phyloP scores from a whole-genome alignment of 2,888 invertebrate genomes.

The Limnephilus marmoratus region DNA sequence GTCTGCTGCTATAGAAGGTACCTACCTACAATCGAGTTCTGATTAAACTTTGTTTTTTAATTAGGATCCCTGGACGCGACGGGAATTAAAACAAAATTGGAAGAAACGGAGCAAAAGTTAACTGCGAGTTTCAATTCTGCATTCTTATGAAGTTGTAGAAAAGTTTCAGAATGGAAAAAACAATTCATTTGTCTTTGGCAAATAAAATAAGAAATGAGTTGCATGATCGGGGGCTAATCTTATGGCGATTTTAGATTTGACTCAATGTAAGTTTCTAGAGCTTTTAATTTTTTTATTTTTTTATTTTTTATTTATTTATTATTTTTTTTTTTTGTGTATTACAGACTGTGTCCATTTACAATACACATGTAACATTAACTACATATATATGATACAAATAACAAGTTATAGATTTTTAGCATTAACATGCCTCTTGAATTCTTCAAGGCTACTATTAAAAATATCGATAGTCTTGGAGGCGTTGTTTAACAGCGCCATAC shows the following conservation, averaged over 20 bases:
- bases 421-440: too few relatives aligned
- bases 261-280: too few relatives aligned
- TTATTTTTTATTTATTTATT: too few relatives aligned
- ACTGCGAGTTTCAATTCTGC: slow-evolving; percentile 5
- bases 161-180: neutral
- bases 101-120: slow-evolving; percentile 11
- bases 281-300: too few relatives aligned
- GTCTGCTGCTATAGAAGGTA: neutral
- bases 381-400: too few relatives aligned
- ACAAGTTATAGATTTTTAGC: too few relatives aligned
- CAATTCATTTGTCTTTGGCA: neutral
- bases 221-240: neutral
- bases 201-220: neutral
- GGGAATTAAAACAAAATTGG: neutral
- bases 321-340: too few relatives aligned
- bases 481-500: too few relatives aligned
- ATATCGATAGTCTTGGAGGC: too few relatives aligned
- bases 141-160: neutral
- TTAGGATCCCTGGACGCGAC: neutral
- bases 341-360: too few relatives aligned
- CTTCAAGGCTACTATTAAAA: too few relatives aligned
- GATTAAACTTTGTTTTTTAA: slow-evolving; percentile 26
- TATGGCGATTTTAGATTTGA: neutral
- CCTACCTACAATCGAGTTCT: neutral
- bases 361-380: too few relatives aligned